Conservation (phyloP, 1,140 invertebrate genomes). For the Leptinotarsa undecemlineata region DNA sequence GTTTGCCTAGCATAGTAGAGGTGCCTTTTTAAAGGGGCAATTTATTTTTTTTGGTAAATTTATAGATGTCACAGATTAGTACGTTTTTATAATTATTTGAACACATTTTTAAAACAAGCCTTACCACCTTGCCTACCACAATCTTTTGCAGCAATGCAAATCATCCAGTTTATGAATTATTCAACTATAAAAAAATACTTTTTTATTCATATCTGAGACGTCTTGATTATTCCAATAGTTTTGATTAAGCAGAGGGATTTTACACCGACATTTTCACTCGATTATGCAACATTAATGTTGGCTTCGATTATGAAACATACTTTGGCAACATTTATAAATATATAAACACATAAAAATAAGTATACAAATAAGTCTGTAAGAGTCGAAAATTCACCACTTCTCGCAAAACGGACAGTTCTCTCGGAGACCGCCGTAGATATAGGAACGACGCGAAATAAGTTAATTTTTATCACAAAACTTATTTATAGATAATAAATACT, state of each 20-base stretch:
- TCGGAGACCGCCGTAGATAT: conserved; percentile 8
- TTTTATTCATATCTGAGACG: too few relatives aligned
- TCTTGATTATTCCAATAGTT: too few relatives aligned
- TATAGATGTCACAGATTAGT: too few relatives aligned
- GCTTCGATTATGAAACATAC: conserved; percentile 17
- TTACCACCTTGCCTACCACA: too few relatives aligned
- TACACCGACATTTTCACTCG: not conserved
- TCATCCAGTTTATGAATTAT: too few relatives aligned
- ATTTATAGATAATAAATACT: conserved; percentile 42
- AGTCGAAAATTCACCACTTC: conserved; percentile 16
- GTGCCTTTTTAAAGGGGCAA: too few relatives aligned
- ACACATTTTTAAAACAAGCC: too few relatives aligned
- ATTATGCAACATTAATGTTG: not conserved
- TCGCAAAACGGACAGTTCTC: not conserved
- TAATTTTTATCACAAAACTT: conserved; percentile 46
- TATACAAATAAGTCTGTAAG: conserved; percentile 31
- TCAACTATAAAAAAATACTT: too few relatives aligned
- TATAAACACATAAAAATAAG: conserved; percentile 37
- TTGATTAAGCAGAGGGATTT: not conserved
- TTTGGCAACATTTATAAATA: conserved; percentile 41
- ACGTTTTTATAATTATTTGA: too few relatives aligned
- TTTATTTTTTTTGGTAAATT: too few relatives aligned
- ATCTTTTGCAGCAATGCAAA: too few relatives aligned
- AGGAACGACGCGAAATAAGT: conserved; percentile 45
- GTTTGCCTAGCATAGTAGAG: too few relatives aligned